phyloP scores from a whole-genome alignment of 2,888 invertebrate species.

The Barypeithes pellucidus region DNA sequence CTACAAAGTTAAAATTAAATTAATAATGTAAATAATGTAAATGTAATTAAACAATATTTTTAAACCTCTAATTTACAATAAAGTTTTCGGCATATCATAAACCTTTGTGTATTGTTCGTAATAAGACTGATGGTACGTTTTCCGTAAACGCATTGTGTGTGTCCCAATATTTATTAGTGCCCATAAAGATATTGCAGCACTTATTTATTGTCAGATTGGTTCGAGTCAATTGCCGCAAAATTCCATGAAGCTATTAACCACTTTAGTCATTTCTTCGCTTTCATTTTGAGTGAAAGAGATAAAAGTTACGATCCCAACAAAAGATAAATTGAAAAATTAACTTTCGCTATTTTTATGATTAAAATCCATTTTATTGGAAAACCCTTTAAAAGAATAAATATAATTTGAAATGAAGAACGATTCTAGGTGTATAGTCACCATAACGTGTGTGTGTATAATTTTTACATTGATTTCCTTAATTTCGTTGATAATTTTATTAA shows the following conservation, averaged over 20 bases:
- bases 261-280: slow-evolving; percentile 11
- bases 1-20: no score
- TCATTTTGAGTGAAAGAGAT: slow-evolving; percentile 11
- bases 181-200: slow-evolving; percentile 2
- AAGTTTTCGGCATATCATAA: neutral
- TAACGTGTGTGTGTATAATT: no score
- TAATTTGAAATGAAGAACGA: no score
- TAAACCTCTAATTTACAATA: neutral
- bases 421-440: no score
- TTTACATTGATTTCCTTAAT: no score
- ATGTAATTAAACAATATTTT: neutral
- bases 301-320: neutral
- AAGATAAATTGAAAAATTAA: neutral
- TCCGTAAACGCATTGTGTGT: neutral
- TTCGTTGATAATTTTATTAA: no score
- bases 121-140: neutral
- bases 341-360: no score
- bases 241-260: slow-evolving; percentile 6
- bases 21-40: neutral
- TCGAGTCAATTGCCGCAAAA: slow-evolving; percentile 11
- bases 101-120: neutral
- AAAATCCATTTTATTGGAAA: no score
- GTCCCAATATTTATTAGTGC: slow-evolving; percentile 3
- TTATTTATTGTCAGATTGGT: neutral
- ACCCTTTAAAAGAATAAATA: no score